These are phyloP conservation scores for Liasis olivaceus DNA, from an alignment of 2,797 vertebrate species.

Conservation along the genomic window DNA sequence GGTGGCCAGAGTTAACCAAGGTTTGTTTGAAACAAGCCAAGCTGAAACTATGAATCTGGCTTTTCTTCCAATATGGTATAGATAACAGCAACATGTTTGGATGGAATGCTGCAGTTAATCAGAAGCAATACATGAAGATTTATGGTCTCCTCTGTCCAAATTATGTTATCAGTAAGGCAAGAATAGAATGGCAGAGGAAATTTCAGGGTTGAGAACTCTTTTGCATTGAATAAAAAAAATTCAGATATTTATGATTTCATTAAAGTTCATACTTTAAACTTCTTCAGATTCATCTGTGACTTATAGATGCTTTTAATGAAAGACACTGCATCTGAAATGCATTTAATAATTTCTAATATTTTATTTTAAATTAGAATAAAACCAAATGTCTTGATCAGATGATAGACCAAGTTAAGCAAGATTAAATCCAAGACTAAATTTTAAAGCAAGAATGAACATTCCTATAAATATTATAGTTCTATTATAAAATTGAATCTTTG, in stretches of 20 bases:
- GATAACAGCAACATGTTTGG: neutral
- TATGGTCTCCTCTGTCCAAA: neutral
- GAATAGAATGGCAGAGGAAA: neutral
- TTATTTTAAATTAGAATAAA: neutral
- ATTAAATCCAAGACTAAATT: neutral
- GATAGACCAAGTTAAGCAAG: slow-evolving; percentile 8
- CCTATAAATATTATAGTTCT: slow-evolving; percentile 26
- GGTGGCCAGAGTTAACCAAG: neutral
- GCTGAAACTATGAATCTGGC: neutral
- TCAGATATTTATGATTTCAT: neutral
- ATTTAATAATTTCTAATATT: neutral
- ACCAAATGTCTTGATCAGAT: neutral
- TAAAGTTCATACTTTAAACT: neutral
- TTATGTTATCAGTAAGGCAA: neutral
- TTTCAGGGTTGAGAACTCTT: neutral
- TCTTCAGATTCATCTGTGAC: neutral
- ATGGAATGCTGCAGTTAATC: neutral
- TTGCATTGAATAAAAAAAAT: neutral
- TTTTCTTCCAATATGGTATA: neutral
- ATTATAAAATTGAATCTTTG: neutral
- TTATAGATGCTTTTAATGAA: neutral
- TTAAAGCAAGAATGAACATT: neutral
- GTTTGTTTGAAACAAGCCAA: neutral
- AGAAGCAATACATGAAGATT: neutral
- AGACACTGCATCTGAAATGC: neutral